Conservation (phyloP, 2,797 vertebrate genomes). For the Pelobates cultripes region DNA sequence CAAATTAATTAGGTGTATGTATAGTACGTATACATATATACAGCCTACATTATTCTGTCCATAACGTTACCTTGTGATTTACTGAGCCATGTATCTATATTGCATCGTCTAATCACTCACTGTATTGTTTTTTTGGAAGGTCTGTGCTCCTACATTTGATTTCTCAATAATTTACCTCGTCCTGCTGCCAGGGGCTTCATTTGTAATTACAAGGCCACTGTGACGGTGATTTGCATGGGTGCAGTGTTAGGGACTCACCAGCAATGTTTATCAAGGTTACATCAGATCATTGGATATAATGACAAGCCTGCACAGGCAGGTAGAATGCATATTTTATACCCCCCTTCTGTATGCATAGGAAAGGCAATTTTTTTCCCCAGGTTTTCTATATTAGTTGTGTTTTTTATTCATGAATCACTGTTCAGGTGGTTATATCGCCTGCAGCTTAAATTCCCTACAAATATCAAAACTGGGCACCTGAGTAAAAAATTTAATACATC, state of each 20-base stretch:
- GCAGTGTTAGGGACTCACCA: slow-evolving; percentile 55
- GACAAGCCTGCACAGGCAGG: slow-evolving; percentile 36
- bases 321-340: slow-evolving; percentile 30
- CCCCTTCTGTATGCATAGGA: slow-evolving; percentile 30
- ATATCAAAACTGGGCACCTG: slow-evolving; percentile 73
- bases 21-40: too few relatives aligned
- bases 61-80: too few relatives aligned
- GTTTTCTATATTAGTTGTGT: slow-evolving; percentile 47
- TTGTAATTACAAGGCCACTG: slow-evolving; percentile 36
- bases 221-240: slow-evolving; percentile 59
- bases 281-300: slow-evolving; percentile 45
- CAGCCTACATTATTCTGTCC: too few relatives aligned
- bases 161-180: slow-evolving; percentile 20
- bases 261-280: slow-evolving; percentile 57
- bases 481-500: slow-evolving; percentile 77
- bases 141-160: slow-evolving; percentile 6
- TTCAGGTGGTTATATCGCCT: slow-evolving; percentile 66
- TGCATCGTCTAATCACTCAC: too few relatives aligned
- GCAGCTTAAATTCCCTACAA: slow-evolving; percentile 72
- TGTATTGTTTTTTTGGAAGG: too few relatives aligned
- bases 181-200: slow-evolving; percentile 21
- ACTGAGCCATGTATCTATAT: too few relatives aligned
- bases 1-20: too few relatives aligned
- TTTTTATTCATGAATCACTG: slow-evolving; percentile 65
- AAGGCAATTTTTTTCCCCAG: slow-evolving; percentile 27